Conservation (phyloP, 2,888 invertebrate species). For the Volucella inanis region DNA sequence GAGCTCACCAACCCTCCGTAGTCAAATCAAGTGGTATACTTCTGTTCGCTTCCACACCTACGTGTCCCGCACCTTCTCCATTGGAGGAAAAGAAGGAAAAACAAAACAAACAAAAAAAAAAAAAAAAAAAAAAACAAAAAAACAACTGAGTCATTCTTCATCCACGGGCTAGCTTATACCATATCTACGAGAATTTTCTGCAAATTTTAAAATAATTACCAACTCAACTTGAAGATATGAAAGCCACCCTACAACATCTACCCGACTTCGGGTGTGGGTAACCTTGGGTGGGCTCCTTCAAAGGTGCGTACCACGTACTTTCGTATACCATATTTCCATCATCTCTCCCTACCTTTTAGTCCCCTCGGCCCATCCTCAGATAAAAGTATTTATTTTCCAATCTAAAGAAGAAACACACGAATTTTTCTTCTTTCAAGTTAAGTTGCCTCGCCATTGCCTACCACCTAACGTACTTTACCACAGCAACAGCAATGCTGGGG, state of each 20-base stretch:
- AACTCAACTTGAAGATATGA: constrained; percentile 35
- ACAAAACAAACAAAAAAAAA: no score
- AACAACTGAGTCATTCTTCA: no score
- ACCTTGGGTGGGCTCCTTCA: constrained; percentile 22
- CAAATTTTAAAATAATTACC: constrained; percentile 46
- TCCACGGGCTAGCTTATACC: no score
- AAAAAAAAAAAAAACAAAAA: no score
- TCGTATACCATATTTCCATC: constrained; percentile 16
- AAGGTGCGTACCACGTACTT: constrained; percentile 24
- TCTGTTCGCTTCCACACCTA: neutral
- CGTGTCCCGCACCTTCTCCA: no score
- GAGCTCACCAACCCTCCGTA: constrained; percentile 11
- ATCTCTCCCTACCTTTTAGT: constrained; percentile 20
- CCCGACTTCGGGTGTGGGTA: neutral
- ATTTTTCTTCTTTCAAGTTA: constrained; percentile 26
- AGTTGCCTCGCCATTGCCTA: neutral
- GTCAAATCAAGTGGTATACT: constrained; percentile 4
- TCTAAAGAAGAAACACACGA: constrained; percentile 20
- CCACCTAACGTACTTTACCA: constrained; percentile 7
- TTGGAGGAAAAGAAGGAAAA: no score
- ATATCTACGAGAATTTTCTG: constrained; percentile 1
- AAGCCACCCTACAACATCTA: constrained; percentile 5
- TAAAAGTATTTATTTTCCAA: constrained; percentile 39
- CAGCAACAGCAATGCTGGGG: constrained; percentile 42
- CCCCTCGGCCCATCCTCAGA: neutral